phyloP scores from a whole-genome alignment of 1,140 invertebrate genomes.

The Brachionus calyciflorus region DNA sequence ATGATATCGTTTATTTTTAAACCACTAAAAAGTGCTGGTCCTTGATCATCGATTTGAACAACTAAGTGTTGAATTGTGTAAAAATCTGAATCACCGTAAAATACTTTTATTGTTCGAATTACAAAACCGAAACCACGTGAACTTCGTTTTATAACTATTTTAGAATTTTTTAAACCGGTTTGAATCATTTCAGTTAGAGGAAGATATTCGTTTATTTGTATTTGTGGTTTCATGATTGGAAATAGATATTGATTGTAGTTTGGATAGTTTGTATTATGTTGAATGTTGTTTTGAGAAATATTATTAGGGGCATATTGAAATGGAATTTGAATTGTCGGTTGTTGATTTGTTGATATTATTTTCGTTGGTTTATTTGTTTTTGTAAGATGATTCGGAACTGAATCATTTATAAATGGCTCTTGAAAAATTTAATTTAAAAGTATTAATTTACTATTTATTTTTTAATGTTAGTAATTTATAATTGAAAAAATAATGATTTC shows the following conservation, averaged over 20 bases:
- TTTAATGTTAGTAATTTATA: too few relatives aligned
- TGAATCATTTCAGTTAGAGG: slow-evolving; percentile 37
- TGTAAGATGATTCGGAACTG: background rate
- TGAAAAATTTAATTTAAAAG: background rate
- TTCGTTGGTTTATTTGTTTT: background rate
- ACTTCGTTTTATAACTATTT: slow-evolving; percentile 84
- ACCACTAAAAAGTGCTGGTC: slow-evolving; percentile 90
- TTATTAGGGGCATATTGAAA: background rate
- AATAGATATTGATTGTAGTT: slow-evolving; percentile 5
- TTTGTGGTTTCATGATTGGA: background rate
- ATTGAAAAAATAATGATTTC: background rate
- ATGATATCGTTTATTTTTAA: slow-evolving; percentile 87
- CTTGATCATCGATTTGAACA: slow-evolving; percentile 85
- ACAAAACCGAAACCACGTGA: slow-evolving; percentile 93
- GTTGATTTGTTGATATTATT: background rate
- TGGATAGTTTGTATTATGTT: too few relatives aligned
- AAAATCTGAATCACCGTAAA: slow-evolving; percentile 90
- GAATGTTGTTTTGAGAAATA: too few relatives aligned
- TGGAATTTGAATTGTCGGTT: too few relatives aligned
- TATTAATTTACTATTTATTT: too few relatives aligned
- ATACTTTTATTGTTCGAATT: slow-evolving; percentile 88
- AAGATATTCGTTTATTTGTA: background rate
- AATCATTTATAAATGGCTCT: background rate
- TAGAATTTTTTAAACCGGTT: slow-evolving; percentile 52
- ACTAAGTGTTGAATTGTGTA: slow-evolving; percentile 96